Percentiles rank a stretch among this genome's conserved stretches.
Conservation (phyloP, 2,888 invertebrate species). For the Drosophila testacea region DNA sequence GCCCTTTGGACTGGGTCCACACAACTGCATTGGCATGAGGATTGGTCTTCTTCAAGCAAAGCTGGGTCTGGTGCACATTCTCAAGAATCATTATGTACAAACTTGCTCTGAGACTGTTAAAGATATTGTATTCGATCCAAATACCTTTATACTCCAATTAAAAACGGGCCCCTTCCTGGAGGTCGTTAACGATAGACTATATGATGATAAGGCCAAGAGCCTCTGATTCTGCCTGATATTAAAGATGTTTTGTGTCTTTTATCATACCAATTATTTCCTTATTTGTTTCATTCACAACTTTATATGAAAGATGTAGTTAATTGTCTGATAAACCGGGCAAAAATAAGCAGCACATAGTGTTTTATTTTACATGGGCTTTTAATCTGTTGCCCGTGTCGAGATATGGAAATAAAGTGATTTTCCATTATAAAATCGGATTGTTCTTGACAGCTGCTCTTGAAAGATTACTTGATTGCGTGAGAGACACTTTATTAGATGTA, state of each 20-base stretch:
- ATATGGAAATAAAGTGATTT: slow-evolving; percentile 14
- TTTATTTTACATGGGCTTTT: neutral
- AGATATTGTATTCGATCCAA: slow-evolving; percentile 78
- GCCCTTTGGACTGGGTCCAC: slow-evolving; percentile 83
- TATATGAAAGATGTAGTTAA: slow-evolving; percentile 1
- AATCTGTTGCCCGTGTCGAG: neutral
- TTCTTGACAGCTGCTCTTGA: slow-evolving; percentile 6
- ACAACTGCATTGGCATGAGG: slow-evolving; percentile 83
- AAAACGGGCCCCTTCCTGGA: slow-evolving; percentile 73
- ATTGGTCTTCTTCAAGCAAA: slow-evolving; percentile 82
- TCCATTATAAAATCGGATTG: slow-evolving; percentile 12
- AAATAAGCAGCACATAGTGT: neutral
- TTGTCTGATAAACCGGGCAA: neutral
- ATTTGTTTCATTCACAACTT: neutral
- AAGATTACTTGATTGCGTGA: slow-evolving; percentile 30
- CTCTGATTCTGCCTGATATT: too few relatives aligned
- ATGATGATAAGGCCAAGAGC: slow-evolving; percentile 10
- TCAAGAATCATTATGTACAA: slow-evolving; percentile 81
- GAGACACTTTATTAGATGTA: neutral
- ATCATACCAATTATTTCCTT: neutral
- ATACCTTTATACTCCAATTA: slow-evolving; percentile 76
- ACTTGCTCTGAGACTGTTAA: slow-evolving; percentile 65
- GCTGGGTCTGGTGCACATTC: slow-evolving; percentile 81
- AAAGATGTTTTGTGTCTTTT: neutral
- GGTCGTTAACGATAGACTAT: slow-evolving; percentile 77